Percentiles rank a stretch among this genome's conserved stretches.
These are phyloP conservation scores for Octopus sinensis DNA, from an alignment of 1,140 invertebrate species.

Conservation along the genomic window DNA sequence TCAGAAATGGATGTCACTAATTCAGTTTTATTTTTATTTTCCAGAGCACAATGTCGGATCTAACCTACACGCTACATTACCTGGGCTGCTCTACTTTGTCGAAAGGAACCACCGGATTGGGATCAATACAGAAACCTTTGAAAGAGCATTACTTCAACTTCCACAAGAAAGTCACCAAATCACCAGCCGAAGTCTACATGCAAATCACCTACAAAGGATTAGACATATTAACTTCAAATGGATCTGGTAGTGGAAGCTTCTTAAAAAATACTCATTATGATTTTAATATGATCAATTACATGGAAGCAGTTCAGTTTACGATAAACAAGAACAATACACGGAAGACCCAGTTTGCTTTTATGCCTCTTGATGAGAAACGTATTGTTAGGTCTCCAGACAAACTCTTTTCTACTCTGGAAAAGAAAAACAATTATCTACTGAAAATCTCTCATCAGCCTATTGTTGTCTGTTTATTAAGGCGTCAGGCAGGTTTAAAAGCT, in stretches of 20 bases:
- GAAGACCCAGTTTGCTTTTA: slow-evolving; percentile 37
- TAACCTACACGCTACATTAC: slow-evolving; percentile 34
- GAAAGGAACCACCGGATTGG: slow-evolving; percentile 39
- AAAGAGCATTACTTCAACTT: slow-evolving; percentile 40
- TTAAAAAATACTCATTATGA: slow-evolving; percentile 35
- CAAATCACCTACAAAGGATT: slow-evolving; percentile 28
- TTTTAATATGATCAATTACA: slow-evolving; percentile 30
- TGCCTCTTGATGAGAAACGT: slow-evolving; percentile 35
- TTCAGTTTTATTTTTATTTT: no score
- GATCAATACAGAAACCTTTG: slow-evolving; percentile 35
- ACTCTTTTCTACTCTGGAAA: slow-evolving; percentile 37
- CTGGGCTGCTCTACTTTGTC: slow-evolving; percentile 34
- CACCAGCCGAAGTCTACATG: slow-evolving; percentile 28
- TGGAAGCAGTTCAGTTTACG: slow-evolving; percentile 39
- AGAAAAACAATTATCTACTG: slow-evolving; percentile 31
- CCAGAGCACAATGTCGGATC: slow-evolving; percentile 9
- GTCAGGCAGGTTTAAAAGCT: slow-evolving; percentile 38
- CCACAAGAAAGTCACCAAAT: slow-evolving; percentile 26
- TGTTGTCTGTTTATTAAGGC: slow-evolving; percentile 38
- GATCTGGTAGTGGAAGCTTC: slow-evolving; percentile 13
- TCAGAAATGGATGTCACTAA: no score
- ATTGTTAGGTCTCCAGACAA: slow-evolving; percentile 30
- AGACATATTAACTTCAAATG: slow-evolving; percentile 20
- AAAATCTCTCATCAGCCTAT: slow-evolving; percentile 37
- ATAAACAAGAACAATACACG: slow-evolving; percentile 28